Conservation (phyloP, 2,797 vertebrate genomes). For the Sebastes paucispinis region DNA sequence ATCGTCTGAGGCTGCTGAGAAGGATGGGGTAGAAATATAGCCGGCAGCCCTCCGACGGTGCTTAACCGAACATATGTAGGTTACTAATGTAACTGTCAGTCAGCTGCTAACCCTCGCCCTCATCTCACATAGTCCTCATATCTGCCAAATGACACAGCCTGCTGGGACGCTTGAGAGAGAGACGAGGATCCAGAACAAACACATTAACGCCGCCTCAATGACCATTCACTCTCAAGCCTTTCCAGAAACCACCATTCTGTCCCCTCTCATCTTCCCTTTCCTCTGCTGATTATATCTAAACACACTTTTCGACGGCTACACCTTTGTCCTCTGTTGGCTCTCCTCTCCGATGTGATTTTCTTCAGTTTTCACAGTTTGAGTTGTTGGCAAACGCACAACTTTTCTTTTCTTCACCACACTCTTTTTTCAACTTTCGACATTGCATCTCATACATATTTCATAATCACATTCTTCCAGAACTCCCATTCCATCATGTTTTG, state of each 20-base stretch:
- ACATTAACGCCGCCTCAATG: constrained; percentile 38
- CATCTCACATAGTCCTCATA: background rate
- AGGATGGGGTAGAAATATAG: background rate
- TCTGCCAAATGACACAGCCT: constrained; percentile 47
- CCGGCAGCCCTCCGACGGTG: background rate
- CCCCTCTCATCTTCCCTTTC: constrained; percentile 19
- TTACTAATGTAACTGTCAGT: constrained; percentile 42
- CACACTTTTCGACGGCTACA: background rate
- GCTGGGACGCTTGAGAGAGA: constrained; percentile 9
- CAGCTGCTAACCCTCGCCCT: background rate
- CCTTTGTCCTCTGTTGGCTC: background rate
- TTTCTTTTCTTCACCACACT: background rate
- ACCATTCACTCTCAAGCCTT: constrained; percentile 21
- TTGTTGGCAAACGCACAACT: background rate
- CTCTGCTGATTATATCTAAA: constrained; percentile 23
- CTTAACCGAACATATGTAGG: constrained; percentile 4
- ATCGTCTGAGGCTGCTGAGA: background rate
- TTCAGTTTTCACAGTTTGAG: constrained; percentile 10
- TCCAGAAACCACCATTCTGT: constrained; percentile 30
- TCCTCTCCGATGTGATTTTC: background rate
- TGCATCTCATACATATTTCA: constrained; percentile 53
- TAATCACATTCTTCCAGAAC: background rate
- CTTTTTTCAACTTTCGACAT: constrained; percentile 24
- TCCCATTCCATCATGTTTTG: background rate
- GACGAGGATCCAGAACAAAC: constrained; percentile 49